These are phyloP conservation scores for Sebastes diploproa DNA, from an alignment of 2,797 vertebrate genomes.

Conservation along the genomic window DNA sequence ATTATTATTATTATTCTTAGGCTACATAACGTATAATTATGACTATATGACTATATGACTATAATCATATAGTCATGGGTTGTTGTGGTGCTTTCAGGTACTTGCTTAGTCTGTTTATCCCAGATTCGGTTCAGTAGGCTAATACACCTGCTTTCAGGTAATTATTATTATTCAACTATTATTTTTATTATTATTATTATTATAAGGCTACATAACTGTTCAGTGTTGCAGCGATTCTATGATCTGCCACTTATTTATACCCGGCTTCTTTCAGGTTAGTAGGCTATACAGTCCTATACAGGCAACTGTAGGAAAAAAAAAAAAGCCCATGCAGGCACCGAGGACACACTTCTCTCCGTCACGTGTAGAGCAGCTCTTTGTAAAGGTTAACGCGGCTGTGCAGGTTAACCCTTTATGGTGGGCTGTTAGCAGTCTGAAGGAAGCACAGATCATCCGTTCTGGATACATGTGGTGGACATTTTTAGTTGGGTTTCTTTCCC, in stretches of 20 bases:
- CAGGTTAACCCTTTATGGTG: slow-evolving; percentile 70
- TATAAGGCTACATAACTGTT: neutral
- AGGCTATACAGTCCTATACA: slow-evolving; percentile 45
- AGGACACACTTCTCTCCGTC: slow-evolving; percentile 80
- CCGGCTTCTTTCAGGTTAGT: slow-evolving; percentile 60
- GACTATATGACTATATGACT: no score
- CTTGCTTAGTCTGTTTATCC: neutral
- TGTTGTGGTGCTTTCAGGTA: neutral
- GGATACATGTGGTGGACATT: slow-evolving; percentile 1
- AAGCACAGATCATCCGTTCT: neutral
- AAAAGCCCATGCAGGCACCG: slow-evolving; percentile 58
- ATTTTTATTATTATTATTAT: neutral
- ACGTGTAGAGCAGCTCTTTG: slow-evolving; percentile 80
- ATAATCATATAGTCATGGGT: neutral
- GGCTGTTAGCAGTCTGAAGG: neutral
- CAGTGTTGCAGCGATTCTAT: neutral
- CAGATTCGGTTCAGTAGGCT: neutral
- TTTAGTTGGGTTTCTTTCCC: neutral
- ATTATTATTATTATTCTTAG: neutral
- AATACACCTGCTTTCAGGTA: neutral
- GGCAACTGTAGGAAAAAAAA: slow-evolving; percentile 36
- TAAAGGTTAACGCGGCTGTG: slow-evolving; percentile 82
- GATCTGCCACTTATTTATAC: neutral
- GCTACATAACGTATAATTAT: neutral
- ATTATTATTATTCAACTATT: neutral